Evolutionary conservation across 2,113 vertebrate species (phyloP).

Genomic region (Menura novaehollandiae): DNA sequence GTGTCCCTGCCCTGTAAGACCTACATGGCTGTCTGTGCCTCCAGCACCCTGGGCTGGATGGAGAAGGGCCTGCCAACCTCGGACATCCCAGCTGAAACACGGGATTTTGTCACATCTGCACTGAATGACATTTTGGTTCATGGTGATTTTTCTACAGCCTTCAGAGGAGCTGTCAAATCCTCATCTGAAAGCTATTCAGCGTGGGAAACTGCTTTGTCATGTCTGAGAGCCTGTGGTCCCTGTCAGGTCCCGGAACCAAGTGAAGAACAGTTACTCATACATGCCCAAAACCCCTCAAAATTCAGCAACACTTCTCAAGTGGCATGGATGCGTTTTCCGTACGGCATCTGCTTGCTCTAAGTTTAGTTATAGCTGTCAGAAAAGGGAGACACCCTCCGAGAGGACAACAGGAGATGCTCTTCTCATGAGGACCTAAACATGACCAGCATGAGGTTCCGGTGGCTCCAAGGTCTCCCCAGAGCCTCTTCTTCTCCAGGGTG

Average conservation of each 20-base stretch:
- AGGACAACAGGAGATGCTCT: not conserved
- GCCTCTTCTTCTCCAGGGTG: not conserved
- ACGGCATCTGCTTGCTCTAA: not conserved
- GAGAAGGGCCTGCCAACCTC: not conserved
- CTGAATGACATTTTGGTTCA: not conserved
- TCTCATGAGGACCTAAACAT: not conserved
- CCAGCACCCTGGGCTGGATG: rapidly evolving
- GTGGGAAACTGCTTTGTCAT: not conserved
- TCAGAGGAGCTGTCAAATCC: constrained; percentile 12
- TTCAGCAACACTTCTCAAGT: not conserved
- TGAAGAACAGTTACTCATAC: not conserved
- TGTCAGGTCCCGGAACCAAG: not conserved
- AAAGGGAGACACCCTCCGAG: not conserved
- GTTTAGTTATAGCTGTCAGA: not conserved
- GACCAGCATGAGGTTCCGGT: not conserved
- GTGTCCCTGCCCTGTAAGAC: not conserved
- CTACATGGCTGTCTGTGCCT: not conserved
- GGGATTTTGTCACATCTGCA: not conserved
- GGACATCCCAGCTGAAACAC: rapidly evolving
- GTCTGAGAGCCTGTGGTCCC: not conserved
- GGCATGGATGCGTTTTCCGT: not conserved
- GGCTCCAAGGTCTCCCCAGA: not conserved
- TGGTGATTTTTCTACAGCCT: not conserved
- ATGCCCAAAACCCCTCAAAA: not conserved
- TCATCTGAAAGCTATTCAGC: not conserved